Evolutionary conservation across 2,888 invertebrate species (phyloP), one percentile per base, ranked within the genome.

Genomic region (Apamea monoglypha): DNA sequence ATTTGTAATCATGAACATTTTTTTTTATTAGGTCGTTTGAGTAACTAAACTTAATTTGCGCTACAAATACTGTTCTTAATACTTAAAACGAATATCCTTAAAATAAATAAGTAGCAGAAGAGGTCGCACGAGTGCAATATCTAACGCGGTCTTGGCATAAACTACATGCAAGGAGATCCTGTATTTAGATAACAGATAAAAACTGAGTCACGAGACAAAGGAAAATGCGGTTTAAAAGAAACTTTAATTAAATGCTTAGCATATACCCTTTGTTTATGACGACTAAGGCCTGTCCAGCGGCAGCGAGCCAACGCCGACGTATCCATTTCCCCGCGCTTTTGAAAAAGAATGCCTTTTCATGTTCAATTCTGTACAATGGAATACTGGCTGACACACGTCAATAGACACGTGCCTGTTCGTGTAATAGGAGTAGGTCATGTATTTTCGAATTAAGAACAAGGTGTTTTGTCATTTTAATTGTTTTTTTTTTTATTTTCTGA

Each of bases 191-290:
- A 93, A 90, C 85, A 91, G 92, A 93, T 92, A 92, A 92, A 36
- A 91, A 91, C 90, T 91, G 89, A 92, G 88, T 90, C 90, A 91
- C 87, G 90, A 89, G 87, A 92, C 91, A 93, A 92, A 92, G 89
- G 91, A 90, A 91, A 89, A 90, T 80, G 82, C 85, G 90, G 89
- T 94, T 93, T 90, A 92, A 94, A 94, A 93, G 92, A 94, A 95
- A 95, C 92, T 95, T 95, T 95, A 95, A 95, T 95, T 94, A 95
- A 94, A 94, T 91, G 90, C 90, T 91, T 90, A 90, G 90, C 88
- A 88, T 90, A 88, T 88, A 83, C 73, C 79, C 84, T 88, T 91
- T 92, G 92, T 93, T 92, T 93, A 93, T 91, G 91, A 90, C 88
- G 88, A 87, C 85, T 88, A 88, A 83, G 81, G 81, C 78, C 80